phyloP scores from a whole-genome alignment of 2,797 vertebrate genomes.

The Parotocinclus haroldoi region DNA sequence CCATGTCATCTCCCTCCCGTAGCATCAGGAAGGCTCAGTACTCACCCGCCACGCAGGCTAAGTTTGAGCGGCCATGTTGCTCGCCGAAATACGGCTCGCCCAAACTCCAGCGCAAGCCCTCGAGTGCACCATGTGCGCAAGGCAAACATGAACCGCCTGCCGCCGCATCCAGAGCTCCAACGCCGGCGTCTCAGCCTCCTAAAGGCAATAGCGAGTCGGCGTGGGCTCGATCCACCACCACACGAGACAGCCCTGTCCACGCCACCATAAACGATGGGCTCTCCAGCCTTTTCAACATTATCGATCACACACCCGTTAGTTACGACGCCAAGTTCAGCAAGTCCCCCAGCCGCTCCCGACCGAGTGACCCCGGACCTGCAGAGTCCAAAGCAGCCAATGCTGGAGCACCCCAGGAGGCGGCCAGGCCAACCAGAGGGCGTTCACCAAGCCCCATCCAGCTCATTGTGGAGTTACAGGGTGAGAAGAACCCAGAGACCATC shows the following conservation, averaged over 20 bases:
- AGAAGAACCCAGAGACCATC: conserved; percentile 78
- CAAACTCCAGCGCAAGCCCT: conserved; percentile 87
- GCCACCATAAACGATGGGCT: conserved; percentile 96
- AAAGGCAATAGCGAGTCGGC: conserved; percentile 94
- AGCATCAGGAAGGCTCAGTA: conserved; percentile 86
- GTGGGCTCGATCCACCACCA: conserved; percentile 97
- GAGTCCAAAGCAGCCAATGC: conserved; percentile 52
- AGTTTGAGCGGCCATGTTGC: conserved; percentile 95
- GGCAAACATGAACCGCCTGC: conserved; percentile 78
- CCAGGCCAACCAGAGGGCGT: conserved; percentile 76
- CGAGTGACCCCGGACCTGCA: conserved; percentile 55
- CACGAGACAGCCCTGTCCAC: conserved; percentile 93
- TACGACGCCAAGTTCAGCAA: conserved; percentile 84
- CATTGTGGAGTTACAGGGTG: conserved; percentile 78
- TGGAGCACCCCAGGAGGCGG: conserved; percentile 71
- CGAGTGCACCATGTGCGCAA: conserved; percentile 53
- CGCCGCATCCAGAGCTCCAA: conserved; percentile 60
- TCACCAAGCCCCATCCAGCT: conserved; percentile 90
- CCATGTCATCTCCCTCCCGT: conserved; percentile 90
- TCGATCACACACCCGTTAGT: conserved; percentile 87
- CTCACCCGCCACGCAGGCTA: conserved; percentile 87
- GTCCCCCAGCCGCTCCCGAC: conserved; percentile 80
- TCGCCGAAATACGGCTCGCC: conserved; percentile 97
- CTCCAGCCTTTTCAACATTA: conserved; percentile 98
- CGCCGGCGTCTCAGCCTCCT: conserved; percentile 67